Evolutionary conservation across 2,888 invertebrate species (phyloP), one percentile per base, ranked within the genome.

Genomic region (Coelopa pilipes): DNA sequence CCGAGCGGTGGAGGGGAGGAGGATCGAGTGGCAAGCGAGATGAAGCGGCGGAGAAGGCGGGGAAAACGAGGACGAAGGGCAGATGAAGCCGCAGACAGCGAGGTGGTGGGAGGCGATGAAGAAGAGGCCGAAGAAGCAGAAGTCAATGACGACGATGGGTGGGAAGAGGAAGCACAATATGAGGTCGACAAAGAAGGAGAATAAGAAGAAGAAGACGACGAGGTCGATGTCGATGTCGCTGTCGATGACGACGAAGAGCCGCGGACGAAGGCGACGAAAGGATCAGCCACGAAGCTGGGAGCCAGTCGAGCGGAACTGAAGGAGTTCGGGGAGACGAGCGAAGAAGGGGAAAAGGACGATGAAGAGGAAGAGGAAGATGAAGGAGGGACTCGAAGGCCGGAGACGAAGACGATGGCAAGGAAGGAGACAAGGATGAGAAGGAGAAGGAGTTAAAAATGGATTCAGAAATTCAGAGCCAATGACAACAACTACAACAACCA

Each of bases 11-110:
- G 24, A 3, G 15, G 10, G 10, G 15, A 53, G n/a, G 3, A 15
- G 10, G 62, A 63, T 13, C 10, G 53, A n/a, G 53, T 53, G 3
- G 53, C 3, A 53, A n/a, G 13, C 5, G 3, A n/a, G 4, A 53
- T 53, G 3, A 53, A 53, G 10, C 15, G 53, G 3, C 4, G n/a
- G 10, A 5, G 53, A 46, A 65, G 10, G 11, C 34, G 45, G 46
- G 45, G 17, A 68, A 68, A 55, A 57, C 19, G 34, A 53, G 55
- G 34, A 24, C 5, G 21, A 50, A 67, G 15, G 2, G n/a, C n/a
- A n/a, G 24, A 49, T 34, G 17, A 82, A 82, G 34, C 21, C 1
- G 1, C 21, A 62, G 60, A 1, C 10, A 15, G 1, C 3, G 15
- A 62, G 34, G 0, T 1, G 15, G 3, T 12, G 24, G 21, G 21